Percentiles rank a stretch among this genome's conserved stretches.
These are phyloP conservation scores for Gryon sp. DNA, from an alignment of 1,140 invertebrate species.

Conservation along the genomic window DNA sequence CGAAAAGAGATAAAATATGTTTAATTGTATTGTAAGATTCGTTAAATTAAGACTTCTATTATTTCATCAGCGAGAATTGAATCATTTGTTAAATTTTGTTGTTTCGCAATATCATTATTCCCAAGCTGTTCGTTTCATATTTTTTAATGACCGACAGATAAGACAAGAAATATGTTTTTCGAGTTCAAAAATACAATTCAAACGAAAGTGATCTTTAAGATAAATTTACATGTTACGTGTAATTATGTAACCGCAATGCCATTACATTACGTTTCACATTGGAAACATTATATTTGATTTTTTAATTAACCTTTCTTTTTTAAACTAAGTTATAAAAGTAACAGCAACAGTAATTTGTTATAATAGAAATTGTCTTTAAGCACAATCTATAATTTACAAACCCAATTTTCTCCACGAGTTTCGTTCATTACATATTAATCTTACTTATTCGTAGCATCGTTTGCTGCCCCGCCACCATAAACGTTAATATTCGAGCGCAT, in stretches of 20 bases:
- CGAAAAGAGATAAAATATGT: slow-evolving; percentile 37
- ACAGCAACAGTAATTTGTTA: too few species aligned
- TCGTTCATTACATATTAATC: slow-evolving; percentile 36
- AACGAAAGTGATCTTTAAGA: too few species aligned
- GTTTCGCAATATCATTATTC: slow-evolving; percentile 1
- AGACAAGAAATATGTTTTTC: not conserved
- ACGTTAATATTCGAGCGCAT: slow-evolving; percentile 49
- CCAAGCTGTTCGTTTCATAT: not conserved
- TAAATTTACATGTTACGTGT: too few species aligned
- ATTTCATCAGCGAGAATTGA: slow-evolving; percentile 9
- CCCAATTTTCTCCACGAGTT: not conserved
- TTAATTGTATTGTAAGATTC: slow-evolving; percentile 33
- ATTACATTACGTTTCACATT: too few species aligned
- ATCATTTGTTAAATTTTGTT: slow-evolving; percentile 20
- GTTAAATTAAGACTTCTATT: slow-evolving; percentile 20
- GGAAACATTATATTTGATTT: too few species aligned
- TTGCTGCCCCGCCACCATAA: slow-evolving; percentile 3
- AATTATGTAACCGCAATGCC: too few species aligned
- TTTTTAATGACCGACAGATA: slow-evolving; percentile 1
- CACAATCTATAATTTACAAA: not conserved
- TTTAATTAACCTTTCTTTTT: too few species aligned
- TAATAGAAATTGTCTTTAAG: too few species aligned
- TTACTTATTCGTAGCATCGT: slow-evolving; percentile 21
- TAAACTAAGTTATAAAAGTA: too few species aligned
- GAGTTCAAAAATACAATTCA: too few species aligned